A percentile compares a stretch with the other conserved stretches of the same genome.
Conservation (phyloP, 2,888 invertebrate species). For the Rhyacophila evoluta region DNA sequence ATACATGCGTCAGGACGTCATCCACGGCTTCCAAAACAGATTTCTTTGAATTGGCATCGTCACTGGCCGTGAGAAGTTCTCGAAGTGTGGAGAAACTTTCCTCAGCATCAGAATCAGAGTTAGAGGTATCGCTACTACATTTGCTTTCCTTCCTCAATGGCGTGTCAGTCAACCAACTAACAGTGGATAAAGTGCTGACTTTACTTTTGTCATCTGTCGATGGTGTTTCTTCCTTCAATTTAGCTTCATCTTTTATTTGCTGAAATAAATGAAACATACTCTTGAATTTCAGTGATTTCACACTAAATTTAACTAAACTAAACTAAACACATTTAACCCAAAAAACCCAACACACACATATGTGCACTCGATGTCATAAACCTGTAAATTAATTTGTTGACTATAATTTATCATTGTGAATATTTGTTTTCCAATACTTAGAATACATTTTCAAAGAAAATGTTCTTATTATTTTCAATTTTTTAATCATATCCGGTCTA, state of each 20-base stretch:
- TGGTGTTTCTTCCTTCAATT: conserved; percentile 65
- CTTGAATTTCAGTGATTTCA: no score
- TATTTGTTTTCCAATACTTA: no score
- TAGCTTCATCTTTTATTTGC: conserved; percentile 67
- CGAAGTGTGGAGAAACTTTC: conserved; percentile 85
- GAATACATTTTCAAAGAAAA: no score
- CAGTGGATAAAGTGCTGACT: conserved; percentile 32
- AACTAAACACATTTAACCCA: no score
- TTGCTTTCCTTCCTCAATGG: conserved; percentile 63
- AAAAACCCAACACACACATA: no score
- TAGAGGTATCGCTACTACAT: conserved; percentile 67
- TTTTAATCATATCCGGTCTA: no score
- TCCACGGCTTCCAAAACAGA: conserved; percentile 78
- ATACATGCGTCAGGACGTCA: conserved; percentile 83
- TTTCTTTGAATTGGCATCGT: conserved; percentile 70
- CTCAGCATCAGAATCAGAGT: conserved; percentile 78
- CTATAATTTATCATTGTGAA: no score
- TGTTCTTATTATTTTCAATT: no score
- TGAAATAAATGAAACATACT: conserved; percentile 58
- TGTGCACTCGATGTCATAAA: no score
- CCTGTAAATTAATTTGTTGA: no score
- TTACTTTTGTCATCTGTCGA: conserved; percentile 57
- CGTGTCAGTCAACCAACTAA: conserved; percentile 55
- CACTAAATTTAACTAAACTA: no score
- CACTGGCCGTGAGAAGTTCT: conserved; percentile 77